phyloP scores from a whole-genome alignment of 2,113 vertebrate species.

The Sminthopsis crassicaudata region DNA sequence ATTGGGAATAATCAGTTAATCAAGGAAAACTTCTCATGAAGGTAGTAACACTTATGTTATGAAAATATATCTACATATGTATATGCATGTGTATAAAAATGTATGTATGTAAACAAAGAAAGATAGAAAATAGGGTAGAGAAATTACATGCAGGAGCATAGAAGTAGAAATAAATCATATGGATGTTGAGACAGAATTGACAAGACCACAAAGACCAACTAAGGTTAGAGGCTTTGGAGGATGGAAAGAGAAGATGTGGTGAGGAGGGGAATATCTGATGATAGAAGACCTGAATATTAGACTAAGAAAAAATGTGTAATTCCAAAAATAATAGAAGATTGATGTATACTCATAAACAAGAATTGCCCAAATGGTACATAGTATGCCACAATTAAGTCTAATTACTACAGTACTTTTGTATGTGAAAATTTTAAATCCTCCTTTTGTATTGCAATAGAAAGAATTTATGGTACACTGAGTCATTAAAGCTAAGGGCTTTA shows the following conservation, averaged over 20 bases:
- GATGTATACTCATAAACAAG: background rate
- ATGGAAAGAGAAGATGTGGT: background rate
- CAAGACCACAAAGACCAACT: background rate
- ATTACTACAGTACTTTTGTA: slow-evolving; percentile 48
- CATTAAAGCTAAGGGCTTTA: slow-evolving; percentile 62
- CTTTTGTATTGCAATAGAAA: slow-evolving; percentile 67
- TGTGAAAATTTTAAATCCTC: slow-evolving; percentile 44
- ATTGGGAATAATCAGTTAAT: background rate
- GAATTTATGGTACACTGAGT: slow-evolving; percentile 42
- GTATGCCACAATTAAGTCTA: slow-evolving; percentile 55
- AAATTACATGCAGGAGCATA: background rate
- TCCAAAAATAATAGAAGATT: background rate
- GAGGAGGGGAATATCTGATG: background rate
- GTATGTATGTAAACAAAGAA: background rate
- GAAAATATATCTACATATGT: background rate
- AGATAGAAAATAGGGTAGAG: background rate
- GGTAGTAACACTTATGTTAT: background rate
- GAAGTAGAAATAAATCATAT: background rate
- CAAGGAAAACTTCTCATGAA: background rate
- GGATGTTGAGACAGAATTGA: background rate
- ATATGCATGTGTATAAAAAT: background rate
- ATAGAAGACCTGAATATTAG: background rate
- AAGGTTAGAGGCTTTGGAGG: background rate
- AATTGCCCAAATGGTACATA: slow-evolving; percentile 50
- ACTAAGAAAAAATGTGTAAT: background rate